phyloP scores from a whole-genome alignment of 2,888 invertebrate genomes.

The Artemia sp. region DNA sequence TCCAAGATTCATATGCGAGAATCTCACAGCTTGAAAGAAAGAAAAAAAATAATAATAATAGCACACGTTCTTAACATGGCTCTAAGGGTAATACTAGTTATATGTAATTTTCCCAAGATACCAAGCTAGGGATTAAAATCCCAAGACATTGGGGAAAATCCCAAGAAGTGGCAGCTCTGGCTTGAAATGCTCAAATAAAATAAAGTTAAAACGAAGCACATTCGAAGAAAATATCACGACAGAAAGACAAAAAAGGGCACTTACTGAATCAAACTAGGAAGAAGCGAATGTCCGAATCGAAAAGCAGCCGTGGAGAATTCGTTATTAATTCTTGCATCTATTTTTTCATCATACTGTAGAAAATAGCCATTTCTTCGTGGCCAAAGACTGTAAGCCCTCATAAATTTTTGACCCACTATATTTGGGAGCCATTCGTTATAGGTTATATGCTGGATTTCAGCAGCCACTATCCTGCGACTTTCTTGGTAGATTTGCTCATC shows the following conservation, averaged over 20 bases:
- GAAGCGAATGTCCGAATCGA: slow-evolving; percentile 30
- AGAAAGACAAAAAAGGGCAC: slow-evolving; percentile 25
- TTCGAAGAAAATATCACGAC: background rate
- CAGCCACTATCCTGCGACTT: slow-evolving; percentile 31
- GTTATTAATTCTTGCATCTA: slow-evolving; percentile 29
- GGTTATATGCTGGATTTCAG: slow-evolving; percentile 30
- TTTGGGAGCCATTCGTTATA: slow-evolving; percentile 30
- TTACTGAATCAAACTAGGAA: slow-evolving; percentile 35
- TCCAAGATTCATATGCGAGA: too few relatives aligned
- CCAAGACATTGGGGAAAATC: too few relatives aligned
- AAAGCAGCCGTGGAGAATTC: slow-evolving; percentile 30
- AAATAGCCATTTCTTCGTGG: slow-evolving; percentile 32
- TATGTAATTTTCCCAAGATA: too few relatives aligned
- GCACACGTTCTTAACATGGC: too few relatives aligned
- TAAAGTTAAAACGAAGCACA: background rate
- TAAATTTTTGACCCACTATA: slow-evolving; percentile 35
- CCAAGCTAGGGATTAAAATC: too few relatives aligned
- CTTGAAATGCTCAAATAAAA: too few relatives aligned
- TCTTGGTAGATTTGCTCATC: slow-evolving; percentile 32
- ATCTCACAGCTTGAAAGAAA: too few relatives aligned
- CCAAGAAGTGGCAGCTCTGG: too few relatives aligned
- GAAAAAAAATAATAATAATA: too few relatives aligned
- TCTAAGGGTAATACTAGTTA: too few relatives aligned
- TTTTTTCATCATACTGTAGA: slow-evolving; percentile 28
- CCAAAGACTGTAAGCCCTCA: slow-evolving; percentile 45